phyloP scores from a whole-genome alignment of 2,888 invertebrate species.

The Tridacna crocea region DNA sequence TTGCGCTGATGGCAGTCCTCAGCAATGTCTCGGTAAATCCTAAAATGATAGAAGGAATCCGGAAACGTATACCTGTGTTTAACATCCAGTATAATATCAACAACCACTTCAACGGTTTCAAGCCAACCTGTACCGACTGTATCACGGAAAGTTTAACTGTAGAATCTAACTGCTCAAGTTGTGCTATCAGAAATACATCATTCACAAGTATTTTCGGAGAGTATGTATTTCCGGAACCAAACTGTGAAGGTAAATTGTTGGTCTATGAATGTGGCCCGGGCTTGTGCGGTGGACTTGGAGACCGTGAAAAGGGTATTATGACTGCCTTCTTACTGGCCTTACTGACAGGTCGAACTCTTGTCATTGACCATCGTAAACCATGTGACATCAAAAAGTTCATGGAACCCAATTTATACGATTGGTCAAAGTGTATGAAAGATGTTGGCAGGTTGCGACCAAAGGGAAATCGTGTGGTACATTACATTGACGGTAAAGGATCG shows the following conservation, averaged over 20 bases:
- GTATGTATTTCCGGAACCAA: conserved; percentile 6
- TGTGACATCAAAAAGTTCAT: conserved; percentile 38
- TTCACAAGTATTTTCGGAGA: not conserved
- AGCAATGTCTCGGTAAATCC: not conserved
- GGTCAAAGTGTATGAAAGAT: conserved; percentile 24
- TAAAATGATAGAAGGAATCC: not conserved
- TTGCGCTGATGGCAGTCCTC: not conserved
- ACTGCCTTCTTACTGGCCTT: conserved; percentile 35
- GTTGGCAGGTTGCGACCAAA: not conserved
- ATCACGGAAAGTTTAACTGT: not conserved
- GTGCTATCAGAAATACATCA: not conserved
- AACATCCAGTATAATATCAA: not conserved
- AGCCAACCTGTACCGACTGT: conserved; percentile 4
- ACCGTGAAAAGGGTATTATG: conserved; percentile 43
- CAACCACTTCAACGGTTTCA: not conserved
- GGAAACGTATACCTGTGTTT: not conserved
- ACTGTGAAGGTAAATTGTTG: conserved; percentile 12
- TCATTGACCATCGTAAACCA: conserved; percentile 33
- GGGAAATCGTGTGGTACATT: conserved; percentile 9
- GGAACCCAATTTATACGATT: conserved; percentile 35
- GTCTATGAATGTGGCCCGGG: conserved; percentile 27
- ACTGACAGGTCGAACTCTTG: conserved; percentile 34
- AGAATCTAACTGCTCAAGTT: not conserved
- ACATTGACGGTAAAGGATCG: not conserved
- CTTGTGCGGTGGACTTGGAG: conserved; percentile 49